Percentiles rank a stretch among this genome's conserved stretches.
These are phyloP conservation scores for Deilephila porcellus DNA, from an alignment of 2,888 invertebrate genomes.

Conservation along the genomic window DNA sequence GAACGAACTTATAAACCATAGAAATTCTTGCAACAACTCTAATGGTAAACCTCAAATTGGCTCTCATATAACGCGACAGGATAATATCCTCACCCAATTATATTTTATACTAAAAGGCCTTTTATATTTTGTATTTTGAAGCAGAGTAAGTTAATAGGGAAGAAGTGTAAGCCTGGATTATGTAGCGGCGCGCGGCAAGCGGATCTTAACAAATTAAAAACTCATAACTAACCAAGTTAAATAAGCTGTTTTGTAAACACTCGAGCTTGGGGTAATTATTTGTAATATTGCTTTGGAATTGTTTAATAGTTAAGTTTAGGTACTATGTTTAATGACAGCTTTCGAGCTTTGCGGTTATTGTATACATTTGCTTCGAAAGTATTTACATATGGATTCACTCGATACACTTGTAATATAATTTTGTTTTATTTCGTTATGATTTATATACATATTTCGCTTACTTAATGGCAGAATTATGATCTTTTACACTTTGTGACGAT, in stretches of 20 bases:
- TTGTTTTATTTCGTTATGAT: no score
- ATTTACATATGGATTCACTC: no score
- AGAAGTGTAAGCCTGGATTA: constrained; percentile 2
- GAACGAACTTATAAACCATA: no score
- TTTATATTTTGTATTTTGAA: neutral
- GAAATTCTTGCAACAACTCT: no score
- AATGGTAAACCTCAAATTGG: no score
- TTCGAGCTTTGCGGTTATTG: no score
- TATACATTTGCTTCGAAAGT: no score
- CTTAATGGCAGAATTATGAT: no score
- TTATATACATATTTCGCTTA: no score
- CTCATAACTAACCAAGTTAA: neutral
- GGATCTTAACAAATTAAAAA: constrained; percentile 1
- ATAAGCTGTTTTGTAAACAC: neutral
- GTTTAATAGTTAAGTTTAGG: neutral
- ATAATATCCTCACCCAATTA: neutral
- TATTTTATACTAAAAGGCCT: neutral
- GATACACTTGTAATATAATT: no score
- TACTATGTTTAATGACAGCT: neutral
- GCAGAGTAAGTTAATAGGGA: neutral
- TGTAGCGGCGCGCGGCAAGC: neutral
- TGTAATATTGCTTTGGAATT: neutral
- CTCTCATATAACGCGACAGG: no score
- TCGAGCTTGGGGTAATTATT: neutral
- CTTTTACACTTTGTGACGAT: no score